phyloP scores from a whole-genome alignment of 2,888 invertebrate genomes.

The Willowsia nigromaculata region DNA sequence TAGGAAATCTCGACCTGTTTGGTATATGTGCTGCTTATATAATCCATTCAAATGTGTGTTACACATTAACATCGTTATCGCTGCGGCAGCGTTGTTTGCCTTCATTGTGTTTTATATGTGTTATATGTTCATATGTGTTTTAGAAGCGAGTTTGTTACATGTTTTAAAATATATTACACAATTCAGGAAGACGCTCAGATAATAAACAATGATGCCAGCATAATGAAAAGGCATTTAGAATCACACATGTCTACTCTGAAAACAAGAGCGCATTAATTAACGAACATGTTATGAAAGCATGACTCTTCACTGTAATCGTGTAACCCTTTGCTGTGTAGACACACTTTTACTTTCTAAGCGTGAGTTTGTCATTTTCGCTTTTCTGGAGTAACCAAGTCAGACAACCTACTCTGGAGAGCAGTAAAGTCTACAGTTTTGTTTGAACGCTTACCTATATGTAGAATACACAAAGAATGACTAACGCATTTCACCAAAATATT shows the following conservation, averaged over 20 bases:
- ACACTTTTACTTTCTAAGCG: not conserved
- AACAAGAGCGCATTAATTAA: not conserved
- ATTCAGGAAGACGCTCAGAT: slow-evolving; percentile 2
- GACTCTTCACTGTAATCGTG: not conserved
- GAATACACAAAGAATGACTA: no score
- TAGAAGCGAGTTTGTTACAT: not conserved
- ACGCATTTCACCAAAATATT: no score
- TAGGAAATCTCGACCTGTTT: not conserved
- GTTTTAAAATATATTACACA: not conserved
- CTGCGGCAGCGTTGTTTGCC: not conserved
- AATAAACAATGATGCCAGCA: not conserved
- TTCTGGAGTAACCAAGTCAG: no score
- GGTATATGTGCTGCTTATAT: not conserved
- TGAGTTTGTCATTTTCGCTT: not conserved
- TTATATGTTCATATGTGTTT: not conserved
- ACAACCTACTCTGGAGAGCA: no score
- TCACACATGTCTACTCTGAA: not conserved
- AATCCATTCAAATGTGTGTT: not conserved
- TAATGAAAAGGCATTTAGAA: not conserved
- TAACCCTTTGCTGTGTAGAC: not conserved
- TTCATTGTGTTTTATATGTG: not conserved
- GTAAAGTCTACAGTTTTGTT: no score
- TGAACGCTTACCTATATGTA: no score
- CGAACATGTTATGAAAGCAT: slow-evolving; percentile 12
- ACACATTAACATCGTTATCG: not conserved